Base-by-base conservation (phyloP, 2,888 invertebrate genomes). In the Neria commutata region DNA sequence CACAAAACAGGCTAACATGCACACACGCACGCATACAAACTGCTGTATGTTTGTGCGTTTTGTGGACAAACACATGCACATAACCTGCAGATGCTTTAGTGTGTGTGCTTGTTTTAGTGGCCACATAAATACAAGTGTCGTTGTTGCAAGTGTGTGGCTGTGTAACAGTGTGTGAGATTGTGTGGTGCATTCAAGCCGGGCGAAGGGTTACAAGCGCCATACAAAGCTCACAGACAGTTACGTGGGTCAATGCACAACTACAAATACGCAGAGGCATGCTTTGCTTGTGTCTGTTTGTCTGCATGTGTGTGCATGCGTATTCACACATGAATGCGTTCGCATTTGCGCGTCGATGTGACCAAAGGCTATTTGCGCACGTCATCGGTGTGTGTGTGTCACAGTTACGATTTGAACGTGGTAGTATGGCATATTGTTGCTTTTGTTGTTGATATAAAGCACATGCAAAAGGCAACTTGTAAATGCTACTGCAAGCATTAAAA, bases 391-490 rank as follows among this genome's bases (percentile, higher is more conserved):
- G 46, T 47, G 47, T 40, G 47, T n/a, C 16, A 25, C 37, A 29
- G 14, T 46, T 33, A 11, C 45, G n/a, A 33, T 33, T 47, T 47
- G 10, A 11, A 45, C 19, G 5, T 56, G 56, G 48, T 48, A 47
- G 50, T 34, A 48, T 50, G 53, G 55, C 65, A 72, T 73, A 72
- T 75, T 69, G 72, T 67, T 37, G 37, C n/a, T 37, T n/a, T 42
- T 5, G 17, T 42, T 42, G 29, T 29, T 37, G 37, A 10, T 29
- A 8, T 5, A 29, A 29, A 5, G 37, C 16, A 11, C 37, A 8
- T 37, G 37, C n/a, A 37, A 37, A 37, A 11, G 29, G 29, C 29
- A 29, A 29, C 6, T 29, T 29, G 29, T 11, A 8, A 11, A 6
- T 8, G 6, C 6, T 29, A 29, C 29, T 29, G 29, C 29, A 29